These are phyloP conservation scores for Cepaea hortensis DNA, from an alignment of 2,888 invertebrate species.

Conservation along the genomic window DNA sequence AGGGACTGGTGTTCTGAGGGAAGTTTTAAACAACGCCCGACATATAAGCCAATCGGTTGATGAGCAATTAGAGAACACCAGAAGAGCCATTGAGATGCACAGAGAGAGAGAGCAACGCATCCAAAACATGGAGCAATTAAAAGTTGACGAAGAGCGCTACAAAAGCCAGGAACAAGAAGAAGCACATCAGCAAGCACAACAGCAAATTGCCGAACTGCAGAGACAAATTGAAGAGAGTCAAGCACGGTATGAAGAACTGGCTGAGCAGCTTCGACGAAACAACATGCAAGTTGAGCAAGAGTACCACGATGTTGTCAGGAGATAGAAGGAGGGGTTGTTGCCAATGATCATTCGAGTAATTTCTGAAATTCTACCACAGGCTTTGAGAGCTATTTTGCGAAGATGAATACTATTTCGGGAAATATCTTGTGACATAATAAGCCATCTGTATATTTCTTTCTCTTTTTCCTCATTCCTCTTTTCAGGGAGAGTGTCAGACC, in stretches of 20 bases:
- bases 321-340: not conserved
- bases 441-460: no score
- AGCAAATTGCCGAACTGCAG: not conserved
- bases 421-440: no score
- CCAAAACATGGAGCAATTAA: not conserved
- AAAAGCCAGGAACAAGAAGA: not conserved
- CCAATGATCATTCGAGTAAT: not conserved
- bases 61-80: not conserved
- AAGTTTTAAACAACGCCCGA: not conserved
- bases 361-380: not conserved
- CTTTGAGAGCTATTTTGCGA: not conserved
- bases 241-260: not conserved
- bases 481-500: no score
- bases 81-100: not conserved
- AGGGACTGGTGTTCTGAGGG: not conserved
- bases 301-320: not conserved
- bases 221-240: not conserved
- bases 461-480: no score
- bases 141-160: not conserved
- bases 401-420: not conserved
- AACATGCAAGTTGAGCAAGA: not conserved
- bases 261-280: not conserved
- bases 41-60: not conserved
- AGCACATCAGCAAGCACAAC: not conserved
- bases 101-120: not conserved